These are phyloP conservation scores for Dioctria rufipes DNA, from an alignment of 2,888 invertebrate genomes.

Conservation along the genomic window DNA sequence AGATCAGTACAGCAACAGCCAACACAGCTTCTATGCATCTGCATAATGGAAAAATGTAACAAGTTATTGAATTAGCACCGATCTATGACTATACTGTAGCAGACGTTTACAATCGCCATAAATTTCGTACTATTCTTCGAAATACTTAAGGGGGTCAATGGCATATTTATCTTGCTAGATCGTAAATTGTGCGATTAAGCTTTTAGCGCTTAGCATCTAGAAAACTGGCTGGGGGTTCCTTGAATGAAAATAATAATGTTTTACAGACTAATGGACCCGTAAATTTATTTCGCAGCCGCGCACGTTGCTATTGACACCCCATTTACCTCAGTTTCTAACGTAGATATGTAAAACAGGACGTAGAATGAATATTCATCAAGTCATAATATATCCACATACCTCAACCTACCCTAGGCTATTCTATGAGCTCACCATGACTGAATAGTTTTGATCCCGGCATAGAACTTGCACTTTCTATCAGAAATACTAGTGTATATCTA, in stretches of 20 bases:
- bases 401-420: not conserved
- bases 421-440: too few relatives aligned
- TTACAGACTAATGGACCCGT: not conserved
- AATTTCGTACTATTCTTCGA: not conserved
- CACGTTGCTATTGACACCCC: not conserved
- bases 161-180: not conserved
- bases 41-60: too few relatives aligned
- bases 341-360: not conserved
- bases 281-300: not conserved
- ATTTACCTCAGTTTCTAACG: not conserved
- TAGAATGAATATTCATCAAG: conserved; percentile 15
- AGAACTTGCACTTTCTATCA: conserved; percentile 11
- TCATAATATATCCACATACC: not conserved
- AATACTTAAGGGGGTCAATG: not conserved
- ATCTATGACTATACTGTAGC: not conserved
- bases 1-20: too few relatives aligned
- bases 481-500: not conserved
- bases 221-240: not conserved
- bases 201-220: not conserved
- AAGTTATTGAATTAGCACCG: too few relatives aligned
- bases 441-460: not conserved
- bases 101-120: not conserved
- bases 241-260: not conserved
- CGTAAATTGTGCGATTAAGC: not conserved
- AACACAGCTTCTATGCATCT: too few relatives aligned